Evolutionary conservation across 1,140 invertebrate genomes (phyloP).

Genomic region (Lepidotrigona ventralis): DNA sequence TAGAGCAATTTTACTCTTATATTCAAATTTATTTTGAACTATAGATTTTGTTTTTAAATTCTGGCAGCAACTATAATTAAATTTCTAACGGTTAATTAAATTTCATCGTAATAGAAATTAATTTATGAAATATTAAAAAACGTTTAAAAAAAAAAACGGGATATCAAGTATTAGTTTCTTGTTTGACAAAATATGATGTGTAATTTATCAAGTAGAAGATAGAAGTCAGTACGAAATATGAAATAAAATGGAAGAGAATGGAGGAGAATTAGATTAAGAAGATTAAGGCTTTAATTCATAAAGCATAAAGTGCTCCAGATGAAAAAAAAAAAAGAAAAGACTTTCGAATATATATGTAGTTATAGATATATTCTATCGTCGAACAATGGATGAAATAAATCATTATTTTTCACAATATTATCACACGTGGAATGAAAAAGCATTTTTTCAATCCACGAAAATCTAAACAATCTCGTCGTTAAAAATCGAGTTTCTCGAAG

Average conservation of each 20-base stretch:
- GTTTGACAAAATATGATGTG: not conserved
- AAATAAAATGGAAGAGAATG: not conserved
- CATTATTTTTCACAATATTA: not conserved
- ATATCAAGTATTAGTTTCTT: not conserved
- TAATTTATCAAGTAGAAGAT: not conserved
- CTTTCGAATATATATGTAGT: conserved; percentile 10
- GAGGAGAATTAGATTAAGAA: not conserved
- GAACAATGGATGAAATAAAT: conserved; percentile 1
- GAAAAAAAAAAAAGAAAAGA: not conserved
- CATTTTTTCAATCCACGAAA: not conserved
- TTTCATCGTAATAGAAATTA: not conserved
- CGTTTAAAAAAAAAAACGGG: no score
- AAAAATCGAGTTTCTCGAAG: not conserved
- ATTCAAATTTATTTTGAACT: conserved; percentile 27
- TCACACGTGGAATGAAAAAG: not conserved
- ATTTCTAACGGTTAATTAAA: not conserved
- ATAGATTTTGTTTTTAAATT: not conserved
- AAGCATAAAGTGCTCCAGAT: not conserved
- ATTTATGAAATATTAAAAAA: no score
- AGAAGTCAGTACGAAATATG: not conserved
- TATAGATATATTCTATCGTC: conserved; percentile 17
- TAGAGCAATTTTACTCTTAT: not conserved
- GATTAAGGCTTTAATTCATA: not conserved
- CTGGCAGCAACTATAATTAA: not conserved
- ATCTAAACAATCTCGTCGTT: no score